phyloP scores from a whole-genome alignment of 2,113 vertebrate species.

The Condylura cristata region DNA sequence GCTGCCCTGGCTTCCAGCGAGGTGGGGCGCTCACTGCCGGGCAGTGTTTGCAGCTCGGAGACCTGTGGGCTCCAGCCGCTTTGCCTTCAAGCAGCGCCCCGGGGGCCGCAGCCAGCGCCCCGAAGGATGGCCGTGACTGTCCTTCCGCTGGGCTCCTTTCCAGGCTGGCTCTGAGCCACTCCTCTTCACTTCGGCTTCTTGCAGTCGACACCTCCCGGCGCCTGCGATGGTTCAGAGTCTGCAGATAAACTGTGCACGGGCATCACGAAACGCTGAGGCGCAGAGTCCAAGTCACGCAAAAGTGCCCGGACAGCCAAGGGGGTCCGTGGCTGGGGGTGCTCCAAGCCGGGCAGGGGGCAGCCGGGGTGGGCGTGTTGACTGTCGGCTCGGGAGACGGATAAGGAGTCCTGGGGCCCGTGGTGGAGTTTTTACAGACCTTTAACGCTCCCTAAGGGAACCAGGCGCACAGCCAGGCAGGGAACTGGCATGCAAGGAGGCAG shows the following conservation, averaged over 20 bases:
- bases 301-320: not conserved
- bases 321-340: conserved; percentile 63
- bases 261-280: conserved; percentile 24
- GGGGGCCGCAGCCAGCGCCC: not conserved
- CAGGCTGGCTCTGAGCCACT: not conserved
- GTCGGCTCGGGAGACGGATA: too few relatives aligned
- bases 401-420: too few relatives aligned
- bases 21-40: not conserved
- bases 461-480: too few relatives aligned
- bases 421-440: too few relatives aligned
- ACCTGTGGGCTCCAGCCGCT: not conserved
- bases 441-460: too few relatives aligned
- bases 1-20: not conserved
- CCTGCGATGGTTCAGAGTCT: not conserved
- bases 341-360: not conserved
- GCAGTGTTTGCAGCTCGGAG: not conserved
- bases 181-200: not conserved
- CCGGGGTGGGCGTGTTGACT: too few relatives aligned
- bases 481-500: too few relatives aligned
- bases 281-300: not conserved
- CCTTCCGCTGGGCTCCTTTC: not conserved
- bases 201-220: not conserved
- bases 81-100: not conserved
- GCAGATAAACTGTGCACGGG: not conserved
- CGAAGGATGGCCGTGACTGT: not conserved